phyloP scores from a whole-genome alignment of 2,888 invertebrate genomes.

The Chloroclystis v-ata region DNA sequence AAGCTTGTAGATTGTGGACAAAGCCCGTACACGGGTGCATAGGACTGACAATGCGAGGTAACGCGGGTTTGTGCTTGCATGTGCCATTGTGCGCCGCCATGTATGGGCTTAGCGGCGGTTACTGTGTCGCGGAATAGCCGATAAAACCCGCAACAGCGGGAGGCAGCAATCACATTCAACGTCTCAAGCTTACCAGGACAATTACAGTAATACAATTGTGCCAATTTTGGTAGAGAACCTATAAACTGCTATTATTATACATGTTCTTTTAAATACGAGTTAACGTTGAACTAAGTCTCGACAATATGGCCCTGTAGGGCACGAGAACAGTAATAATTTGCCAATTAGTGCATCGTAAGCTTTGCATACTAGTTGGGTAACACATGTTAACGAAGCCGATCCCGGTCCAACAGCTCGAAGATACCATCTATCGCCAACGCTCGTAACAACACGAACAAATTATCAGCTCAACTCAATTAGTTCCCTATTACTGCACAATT shows the following conservation, averaged over 20 bases:
- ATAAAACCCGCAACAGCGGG: conserved; percentile 14
- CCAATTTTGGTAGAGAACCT: conserved; percentile 1
- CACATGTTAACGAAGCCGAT: conserved; percentile 22
- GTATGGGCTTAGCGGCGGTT: conserved; percentile 33
- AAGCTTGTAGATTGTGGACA: conserved; percentile 40
- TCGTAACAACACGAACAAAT: conserved; percentile 20
- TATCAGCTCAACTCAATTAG: conserved; percentile 5
- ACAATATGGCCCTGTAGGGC: conserved; percentile 24
- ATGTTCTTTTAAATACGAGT: no score
- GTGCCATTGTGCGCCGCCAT: conserved; percentile 52
- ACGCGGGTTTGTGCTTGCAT: conserved; percentile 34
- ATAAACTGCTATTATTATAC: no score
- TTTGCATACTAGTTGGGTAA: conserved; percentile 27
- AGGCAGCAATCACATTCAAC: conserved; percentile 10
- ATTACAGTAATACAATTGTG: conserved; percentile 10
- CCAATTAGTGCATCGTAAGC: conserved; percentile 40
- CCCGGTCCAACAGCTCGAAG: conserved; percentile 20
- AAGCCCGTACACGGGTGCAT: conserved; percentile 45
- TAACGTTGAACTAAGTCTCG: no score
- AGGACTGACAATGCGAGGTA: conserved; percentile 51
- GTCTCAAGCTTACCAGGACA: conserved; percentile 8
- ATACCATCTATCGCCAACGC: conserved; percentile 24
- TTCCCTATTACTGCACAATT: conserved; percentile 12
- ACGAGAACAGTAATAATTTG: conserved; percentile 40
- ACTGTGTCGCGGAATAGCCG: conserved; percentile 23